A percentile compares a stretch with the other conserved stretches of the same genome.
Conservation (phyloP, 2,113 vertebrate species). For the Thomomys bottae region DNA sequence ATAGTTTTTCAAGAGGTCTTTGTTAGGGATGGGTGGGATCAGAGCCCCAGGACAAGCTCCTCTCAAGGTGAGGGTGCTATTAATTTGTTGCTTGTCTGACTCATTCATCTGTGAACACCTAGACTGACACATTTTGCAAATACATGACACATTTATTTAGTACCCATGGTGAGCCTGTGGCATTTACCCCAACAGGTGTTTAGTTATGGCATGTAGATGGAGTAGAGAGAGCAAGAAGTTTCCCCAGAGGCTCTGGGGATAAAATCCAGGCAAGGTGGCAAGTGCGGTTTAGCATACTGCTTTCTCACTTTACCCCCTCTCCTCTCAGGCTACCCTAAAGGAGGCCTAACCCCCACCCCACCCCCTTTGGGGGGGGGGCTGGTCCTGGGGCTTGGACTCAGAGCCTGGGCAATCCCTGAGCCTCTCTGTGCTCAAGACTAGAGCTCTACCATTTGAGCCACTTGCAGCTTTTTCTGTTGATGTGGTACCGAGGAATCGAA, state of each 20-base stretch:
- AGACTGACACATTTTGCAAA: slow-evolving; percentile 43
- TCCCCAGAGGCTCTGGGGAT: background rate
- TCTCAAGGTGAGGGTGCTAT: background rate
- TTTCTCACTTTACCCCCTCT: background rate
- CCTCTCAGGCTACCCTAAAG: background rate
- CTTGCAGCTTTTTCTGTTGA: too few relatives aligned
- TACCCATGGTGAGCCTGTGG: background rate
- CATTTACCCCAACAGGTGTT: background rate
- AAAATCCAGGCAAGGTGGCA: too few relatives aligned
- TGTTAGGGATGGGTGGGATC: background rate
- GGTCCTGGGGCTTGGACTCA: too few relatives aligned
- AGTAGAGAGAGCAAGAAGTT: background rate
- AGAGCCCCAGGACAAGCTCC: background rate
- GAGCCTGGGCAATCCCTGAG: too few relatives aligned
- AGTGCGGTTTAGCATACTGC: too few relatives aligned
- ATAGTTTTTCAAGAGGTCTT: background rate
- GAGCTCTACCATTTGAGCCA: too few relatives aligned
- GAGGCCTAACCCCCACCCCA: too few relatives aligned
- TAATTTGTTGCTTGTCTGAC: slow-evolving; percentile 18
- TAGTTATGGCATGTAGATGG: background rate
- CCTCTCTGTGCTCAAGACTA: too few relatives aligned
- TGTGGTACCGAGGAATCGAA: too few relatives aligned
- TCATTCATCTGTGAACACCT: slow-evolving; percentile 28
- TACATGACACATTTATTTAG: slow-evolving; percentile 51
- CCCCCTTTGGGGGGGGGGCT: too few relatives aligned